These are phyloP conservation scores for Automeris io DNA, from an alignment of 2,888 invertebrate genomes.

Conservation along the genomic window DNA sequence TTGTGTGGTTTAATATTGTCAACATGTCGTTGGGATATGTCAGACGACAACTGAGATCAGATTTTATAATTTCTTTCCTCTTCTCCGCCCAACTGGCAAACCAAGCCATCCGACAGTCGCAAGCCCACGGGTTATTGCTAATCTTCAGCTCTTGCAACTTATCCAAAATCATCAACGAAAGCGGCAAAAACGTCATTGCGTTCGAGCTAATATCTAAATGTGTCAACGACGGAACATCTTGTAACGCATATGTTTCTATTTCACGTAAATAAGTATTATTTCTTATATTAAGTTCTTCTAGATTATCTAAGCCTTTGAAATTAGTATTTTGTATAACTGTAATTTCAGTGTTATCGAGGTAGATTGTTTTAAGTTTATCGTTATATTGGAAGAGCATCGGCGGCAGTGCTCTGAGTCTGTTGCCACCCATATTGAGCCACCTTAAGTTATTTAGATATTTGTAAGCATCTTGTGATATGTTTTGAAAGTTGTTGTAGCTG, in stretches of 20 bases:
- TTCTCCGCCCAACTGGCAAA: conserved; percentile 75
- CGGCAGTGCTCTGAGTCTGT: conserved; percentile 77
- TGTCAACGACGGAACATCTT: conserved; percentile 78
- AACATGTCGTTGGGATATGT: conserved; percentile 84
- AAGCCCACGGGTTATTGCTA: conserved; percentile 87
- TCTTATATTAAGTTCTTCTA: conserved; percentile 78
- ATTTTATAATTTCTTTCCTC: conserved; percentile 67
- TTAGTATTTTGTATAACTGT: conserved; percentile 80
- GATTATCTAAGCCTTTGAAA: conserved; percentile 78
- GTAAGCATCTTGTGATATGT: conserved; percentile 78
- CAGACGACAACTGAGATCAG: conserved; percentile 80
- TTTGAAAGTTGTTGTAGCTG: conserved; percentile 77
- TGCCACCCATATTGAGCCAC: conserved; percentile 78
- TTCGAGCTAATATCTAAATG: conserved; percentile 84
- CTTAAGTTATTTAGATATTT: conserved; percentile 74
- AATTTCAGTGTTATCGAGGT: conserved; percentile 81
- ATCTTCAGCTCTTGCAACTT: conserved; percentile 81
- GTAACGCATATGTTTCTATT: conserved; percentile 79
- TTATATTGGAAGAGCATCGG: conserved; percentile 80
- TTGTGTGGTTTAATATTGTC: conserved; percentile 80
- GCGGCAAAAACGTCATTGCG: conserved; percentile 82
- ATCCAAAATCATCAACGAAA: conserved; percentile 80
- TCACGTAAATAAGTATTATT: conserved; percentile 78
- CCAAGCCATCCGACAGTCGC: conserved; percentile 92
- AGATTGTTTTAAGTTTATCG: conserved; percentile 75